Evolutionary conservation across 1,140 invertebrate species (phyloP), one percentile per base, ranked within the genome.

Genomic region (Calycopis cecrops): DNA sequence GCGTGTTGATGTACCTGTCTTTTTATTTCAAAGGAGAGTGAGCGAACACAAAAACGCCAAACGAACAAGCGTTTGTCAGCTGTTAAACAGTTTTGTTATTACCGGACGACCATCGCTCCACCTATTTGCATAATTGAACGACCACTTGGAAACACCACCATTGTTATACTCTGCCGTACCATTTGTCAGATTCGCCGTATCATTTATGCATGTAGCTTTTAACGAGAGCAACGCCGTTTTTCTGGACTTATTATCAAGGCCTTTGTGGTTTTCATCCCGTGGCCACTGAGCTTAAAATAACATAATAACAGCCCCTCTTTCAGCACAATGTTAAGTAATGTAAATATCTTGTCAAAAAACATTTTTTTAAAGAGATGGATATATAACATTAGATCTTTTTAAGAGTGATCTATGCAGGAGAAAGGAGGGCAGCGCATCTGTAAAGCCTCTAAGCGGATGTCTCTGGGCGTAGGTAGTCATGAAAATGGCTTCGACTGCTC

Each of bases 121-220:
- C 70, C 71, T 80, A 87, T 87, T 87, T 87, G 81, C 83, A 87
- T 87, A 87, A 87, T 87, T 87, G 81, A 87, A 87, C 79, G 76
- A 73, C 72, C 81, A 87, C 84, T 85, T 83, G 74, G 76, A 82
- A 71, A 67, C 76, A 83, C 78, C 79, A 84, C 72, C 79, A 82
- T 87, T 85, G 84, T 87, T 87, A 87, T 85, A 82, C 71, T 85
- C 71, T 82, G 79, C 81, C 84, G 77, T 74, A 62, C 79, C 81
- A 85, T 87, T 87, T 85, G 84, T 84, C 84, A 85, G 81, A 87
- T 87, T 87, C 71, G 72, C 68, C 67, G 74, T 84, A 85, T 87
- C 84, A 87, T 85, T 85, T 87, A 84, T 87, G 84, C 73, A 87
- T 83, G 78, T 81, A 62, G 77, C 72, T 79, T 77, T 74, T 85